phyloP scores from a whole-genome alignment of 2,113 vertebrate genomes.

The Montifringilla adamsi region DNA sequence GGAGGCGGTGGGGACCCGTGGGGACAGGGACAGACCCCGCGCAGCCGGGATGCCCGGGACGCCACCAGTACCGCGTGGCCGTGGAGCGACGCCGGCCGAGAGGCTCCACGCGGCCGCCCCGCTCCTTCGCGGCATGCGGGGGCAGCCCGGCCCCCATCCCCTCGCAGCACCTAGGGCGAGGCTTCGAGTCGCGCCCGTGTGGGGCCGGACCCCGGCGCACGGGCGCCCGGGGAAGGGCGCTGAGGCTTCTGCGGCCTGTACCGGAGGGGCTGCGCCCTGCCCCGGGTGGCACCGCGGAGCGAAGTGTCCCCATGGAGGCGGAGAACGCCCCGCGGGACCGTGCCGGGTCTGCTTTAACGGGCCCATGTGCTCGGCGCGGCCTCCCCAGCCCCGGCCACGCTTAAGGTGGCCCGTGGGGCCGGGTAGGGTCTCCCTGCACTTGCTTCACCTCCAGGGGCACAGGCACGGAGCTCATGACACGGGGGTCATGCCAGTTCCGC shows the following conservation, averaged over 20 bases:
- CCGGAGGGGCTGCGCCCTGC: neutral
- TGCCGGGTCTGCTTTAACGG: conserved; percentile 38
- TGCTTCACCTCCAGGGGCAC: neutral
- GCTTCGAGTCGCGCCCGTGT: too few species aligned
- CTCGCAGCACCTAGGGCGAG: neutral
- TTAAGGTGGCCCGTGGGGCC: conserved; percentile 70
- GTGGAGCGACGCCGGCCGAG: too few species aligned
- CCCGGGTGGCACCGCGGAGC: neutral
- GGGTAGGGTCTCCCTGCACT: neutral
- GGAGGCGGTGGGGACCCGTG: neutral
- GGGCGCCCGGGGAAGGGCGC: neutral
- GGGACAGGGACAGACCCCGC: neutral
- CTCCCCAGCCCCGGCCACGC: neutral
- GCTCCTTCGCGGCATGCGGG: neutral
- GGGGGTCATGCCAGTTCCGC: fast-evolving
- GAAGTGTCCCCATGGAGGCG: neutral
- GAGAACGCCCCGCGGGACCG: neutral
- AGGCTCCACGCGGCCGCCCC: neutral
- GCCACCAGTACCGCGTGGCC: neutral
- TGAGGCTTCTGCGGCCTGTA: neutral
- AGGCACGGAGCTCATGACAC: fast-evolving
- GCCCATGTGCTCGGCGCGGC: conserved; percentile 52
- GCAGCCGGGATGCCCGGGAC: too few species aligned
- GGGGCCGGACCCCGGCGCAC: too few species aligned
- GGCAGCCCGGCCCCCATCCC: neutral